Evolutionary conservation across 2,888 invertebrate species (phyloP).

Genomic region (Standfussiana lucernea): DNA sequence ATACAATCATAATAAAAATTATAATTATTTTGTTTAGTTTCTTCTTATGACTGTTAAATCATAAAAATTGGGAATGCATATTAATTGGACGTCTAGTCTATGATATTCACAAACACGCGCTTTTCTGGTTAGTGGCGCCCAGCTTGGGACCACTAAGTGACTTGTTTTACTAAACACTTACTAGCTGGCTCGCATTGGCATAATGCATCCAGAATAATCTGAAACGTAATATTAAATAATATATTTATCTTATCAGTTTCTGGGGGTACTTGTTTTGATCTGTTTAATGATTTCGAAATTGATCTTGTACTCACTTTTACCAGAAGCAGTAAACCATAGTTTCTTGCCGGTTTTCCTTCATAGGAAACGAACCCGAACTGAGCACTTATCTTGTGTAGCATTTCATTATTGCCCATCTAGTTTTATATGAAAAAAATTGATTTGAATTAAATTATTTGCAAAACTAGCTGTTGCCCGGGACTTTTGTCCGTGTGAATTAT

Average conservation of each 20-base stretch:
- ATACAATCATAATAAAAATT: constrained; percentile 5
- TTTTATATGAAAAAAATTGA: too few relatives aligned
- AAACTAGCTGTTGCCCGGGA: too few relatives aligned
- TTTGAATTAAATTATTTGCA: too few relatives aligned
- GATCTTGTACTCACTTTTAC: not conserved
- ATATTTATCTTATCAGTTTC: not conserved
- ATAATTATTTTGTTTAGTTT: not conserved
- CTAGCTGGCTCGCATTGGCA: not conserved
- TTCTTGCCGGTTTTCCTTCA: not conserved
- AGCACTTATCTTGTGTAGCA: not conserved
- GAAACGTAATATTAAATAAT: not conserved
- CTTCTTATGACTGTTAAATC: not conserved
- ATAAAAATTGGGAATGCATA: not conserved
- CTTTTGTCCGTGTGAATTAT: not conserved
- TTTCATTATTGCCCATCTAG: too few relatives aligned
- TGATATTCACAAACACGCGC: not conserved
- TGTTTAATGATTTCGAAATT: not conserved
- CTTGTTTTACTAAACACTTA: not conserved
- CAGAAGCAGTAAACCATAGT: not conserved
- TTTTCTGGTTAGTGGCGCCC: constrained; percentile 54
- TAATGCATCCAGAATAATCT: not conserved
- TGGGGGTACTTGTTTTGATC: not conserved
- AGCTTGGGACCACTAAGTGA: constrained; percentile 53
- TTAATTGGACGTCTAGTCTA: not conserved
- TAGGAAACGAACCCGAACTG: not conserved